Evolutionary conservation across 2,888 invertebrate genomes (phyloP).

Genomic region (Nomada goodeniana): DNA sequence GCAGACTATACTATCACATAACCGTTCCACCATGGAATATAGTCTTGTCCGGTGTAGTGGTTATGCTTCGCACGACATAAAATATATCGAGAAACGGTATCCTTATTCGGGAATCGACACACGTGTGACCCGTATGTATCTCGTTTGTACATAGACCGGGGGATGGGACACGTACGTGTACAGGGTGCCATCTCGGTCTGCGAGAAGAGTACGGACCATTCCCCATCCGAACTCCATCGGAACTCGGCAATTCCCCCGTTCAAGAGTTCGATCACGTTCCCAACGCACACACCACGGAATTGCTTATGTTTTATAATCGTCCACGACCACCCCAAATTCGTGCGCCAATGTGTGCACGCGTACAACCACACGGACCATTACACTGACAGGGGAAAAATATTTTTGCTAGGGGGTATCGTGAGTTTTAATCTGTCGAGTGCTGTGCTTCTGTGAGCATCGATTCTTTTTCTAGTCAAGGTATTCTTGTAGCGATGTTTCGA

Average conservation of each 20-base stretch:
- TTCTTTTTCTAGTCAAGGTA: neutral
- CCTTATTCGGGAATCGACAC: constrained; percentile 57
- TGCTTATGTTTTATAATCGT: constrained; percentile 71
- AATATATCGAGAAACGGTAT: constrained; percentile 51
- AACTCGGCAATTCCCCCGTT: constrained; percentile 74
- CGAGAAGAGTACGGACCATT: constrained; percentile 57
- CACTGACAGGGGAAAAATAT: constrained; percentile 12
- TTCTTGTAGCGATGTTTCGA: neutral
- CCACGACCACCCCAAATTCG: constrained; percentile 11
- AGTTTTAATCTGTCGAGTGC: constrained; percentile 31
- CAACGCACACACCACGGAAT: constrained; percentile 66
- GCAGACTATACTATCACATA: neutral
- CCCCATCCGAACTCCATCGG: constrained; percentile 69
- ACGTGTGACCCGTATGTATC: constrained; percentile 66
- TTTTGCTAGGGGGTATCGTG: constrained; percentile 16
- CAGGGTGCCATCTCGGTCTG: constrained; percentile 50
- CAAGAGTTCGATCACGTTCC: constrained; percentile 79
- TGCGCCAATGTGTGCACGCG: neutral
- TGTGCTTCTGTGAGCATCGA: constrained; percentile 6
- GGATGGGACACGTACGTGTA: constrained; percentile 62
- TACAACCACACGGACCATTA: constrained; percentile 7
- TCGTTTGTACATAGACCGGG: constrained; percentile 48
- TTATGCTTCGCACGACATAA: constrained; percentile 64
- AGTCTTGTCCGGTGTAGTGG: constrained; percentile 23
- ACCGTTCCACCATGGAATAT: neutral